Evolutionary conservation across 2,888 invertebrate genomes (phyloP).

Genomic region (Folsomia manolachei): DNA sequence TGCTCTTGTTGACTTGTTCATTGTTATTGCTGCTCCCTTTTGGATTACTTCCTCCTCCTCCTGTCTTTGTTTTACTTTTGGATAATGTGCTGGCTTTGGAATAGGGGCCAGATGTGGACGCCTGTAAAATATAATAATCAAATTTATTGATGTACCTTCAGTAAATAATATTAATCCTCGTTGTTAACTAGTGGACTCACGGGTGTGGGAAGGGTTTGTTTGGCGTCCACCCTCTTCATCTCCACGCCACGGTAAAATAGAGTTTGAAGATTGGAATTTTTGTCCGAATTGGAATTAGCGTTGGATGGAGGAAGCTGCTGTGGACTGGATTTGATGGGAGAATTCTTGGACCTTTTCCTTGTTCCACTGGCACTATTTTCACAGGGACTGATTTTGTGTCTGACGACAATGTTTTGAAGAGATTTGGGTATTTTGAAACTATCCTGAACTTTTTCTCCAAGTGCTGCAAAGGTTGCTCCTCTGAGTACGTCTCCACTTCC

Average conservation of each 20-base stretch:
- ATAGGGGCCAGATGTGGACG: not conserved
- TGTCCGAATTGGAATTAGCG: not conserved
- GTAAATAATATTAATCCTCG: not conserved
- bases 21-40: not conserved
- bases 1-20: not conserved
- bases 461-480: too few species aligned
- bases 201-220: not conserved
- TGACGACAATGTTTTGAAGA: not conserved
- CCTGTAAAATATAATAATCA: not conserved
- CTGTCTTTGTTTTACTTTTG: not conserved
- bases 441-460: too few species aligned
- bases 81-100: too few species aligned
- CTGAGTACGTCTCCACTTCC: too few species aligned
- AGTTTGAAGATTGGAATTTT: not conserved
- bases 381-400: not conserved
- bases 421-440: not conserved
- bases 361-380: not conserved
- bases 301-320: not conserved
- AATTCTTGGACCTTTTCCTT: too few species aligned
- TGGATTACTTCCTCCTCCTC: not conserved
- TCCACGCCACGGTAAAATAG: slow-evolving; percentile 25
- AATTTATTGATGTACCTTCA: too few species aligned
- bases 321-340: not conserved
- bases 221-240: slow-evolving; percentile 29
- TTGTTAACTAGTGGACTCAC: not conserved